A percentile compares a stretch with the other conserved stretches of the same genome.
These are phyloP conservation scores for Ochotona princeps DNA, from an alignment of 2,113 vertebrate species.

Conservation along the genomic window DNA sequence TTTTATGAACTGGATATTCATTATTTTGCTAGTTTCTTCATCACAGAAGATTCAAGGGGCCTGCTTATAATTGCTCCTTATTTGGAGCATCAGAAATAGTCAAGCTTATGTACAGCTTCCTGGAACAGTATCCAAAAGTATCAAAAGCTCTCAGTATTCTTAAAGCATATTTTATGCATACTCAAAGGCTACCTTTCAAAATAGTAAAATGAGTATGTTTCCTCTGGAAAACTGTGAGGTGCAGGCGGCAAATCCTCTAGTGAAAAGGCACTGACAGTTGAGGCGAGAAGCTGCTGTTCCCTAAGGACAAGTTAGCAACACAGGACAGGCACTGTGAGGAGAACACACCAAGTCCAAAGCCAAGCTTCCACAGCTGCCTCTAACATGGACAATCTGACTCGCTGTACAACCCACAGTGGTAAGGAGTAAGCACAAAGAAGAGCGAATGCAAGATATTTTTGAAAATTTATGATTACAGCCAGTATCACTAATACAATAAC, in stretches of 20 bases:
- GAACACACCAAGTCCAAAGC: neutral
- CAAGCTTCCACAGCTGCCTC: neutral
- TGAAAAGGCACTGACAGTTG: neutral
- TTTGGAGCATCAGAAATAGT: neutral
- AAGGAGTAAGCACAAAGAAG: neutral
- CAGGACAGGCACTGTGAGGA: neutral
- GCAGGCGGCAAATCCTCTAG: neutral
- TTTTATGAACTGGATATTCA: neutral
- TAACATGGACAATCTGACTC: neutral
- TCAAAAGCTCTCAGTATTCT: neutral
- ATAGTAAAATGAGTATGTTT: neutral
- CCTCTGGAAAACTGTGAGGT: neutral
- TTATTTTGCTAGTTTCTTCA: neutral
- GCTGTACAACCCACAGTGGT: neutral
- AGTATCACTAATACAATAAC: neutral
- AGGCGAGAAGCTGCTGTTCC: neutral
- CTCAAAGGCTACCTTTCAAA: slow-evolving; percentile 19
- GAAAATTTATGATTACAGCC: neutral
- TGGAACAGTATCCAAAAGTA: neutral
- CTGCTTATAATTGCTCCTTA: too few species aligned
- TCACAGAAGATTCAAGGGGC: neutral
- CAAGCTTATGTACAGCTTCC: slow-evolving; percentile 1
- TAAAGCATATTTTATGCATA: slow-evolving; percentile 26
- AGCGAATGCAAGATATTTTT: neutral
- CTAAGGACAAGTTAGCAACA: neutral